Evolutionary conservation across 2,113 vertebrate species (phyloP).

Genomic region (Scytalopus superciliaris): DNA sequence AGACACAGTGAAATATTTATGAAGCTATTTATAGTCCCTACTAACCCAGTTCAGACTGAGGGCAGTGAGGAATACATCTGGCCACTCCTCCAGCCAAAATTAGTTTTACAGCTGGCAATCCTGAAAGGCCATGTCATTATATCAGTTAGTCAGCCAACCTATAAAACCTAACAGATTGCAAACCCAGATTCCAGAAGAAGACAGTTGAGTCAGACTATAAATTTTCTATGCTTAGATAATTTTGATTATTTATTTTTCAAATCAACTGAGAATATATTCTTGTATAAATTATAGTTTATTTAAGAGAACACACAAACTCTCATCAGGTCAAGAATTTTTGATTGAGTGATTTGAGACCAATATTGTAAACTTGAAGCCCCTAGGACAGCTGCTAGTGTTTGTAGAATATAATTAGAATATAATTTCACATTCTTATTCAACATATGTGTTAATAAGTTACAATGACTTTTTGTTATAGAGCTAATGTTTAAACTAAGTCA

Average conservation of each 20-base stretch:
- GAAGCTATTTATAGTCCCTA: background rate
- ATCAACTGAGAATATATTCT: background rate
- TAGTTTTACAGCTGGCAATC: conserved; percentile 1
- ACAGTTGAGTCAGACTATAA: background rate
- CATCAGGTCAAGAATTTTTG: background rate
- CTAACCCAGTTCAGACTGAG: background rate
- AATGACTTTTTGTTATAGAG: too few species aligned
- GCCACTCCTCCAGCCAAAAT: conserved; percentile 9
- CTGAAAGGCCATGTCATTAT: background rate
- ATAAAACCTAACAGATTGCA: background rate
- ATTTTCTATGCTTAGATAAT: background rate
- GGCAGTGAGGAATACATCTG: conserved; percentile 15
- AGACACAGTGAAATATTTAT: conserved; percentile 17
- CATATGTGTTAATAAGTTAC: background rate
- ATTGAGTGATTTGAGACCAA: background rate
- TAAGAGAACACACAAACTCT: background rate
- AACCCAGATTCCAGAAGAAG: background rate
- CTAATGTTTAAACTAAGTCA: background rate
- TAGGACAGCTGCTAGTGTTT: background rate
- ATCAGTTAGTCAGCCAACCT: background rate
- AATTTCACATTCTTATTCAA: background rate
- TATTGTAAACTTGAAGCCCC: background rate
- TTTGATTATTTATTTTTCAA: conserved; percentile 18
- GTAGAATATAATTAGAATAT: background rate
- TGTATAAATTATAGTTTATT: background rate